Evolutionary conservation across 2,888 invertebrate genomes (phyloP).

Genomic region (Anagyrus pseudococci): DNA sequence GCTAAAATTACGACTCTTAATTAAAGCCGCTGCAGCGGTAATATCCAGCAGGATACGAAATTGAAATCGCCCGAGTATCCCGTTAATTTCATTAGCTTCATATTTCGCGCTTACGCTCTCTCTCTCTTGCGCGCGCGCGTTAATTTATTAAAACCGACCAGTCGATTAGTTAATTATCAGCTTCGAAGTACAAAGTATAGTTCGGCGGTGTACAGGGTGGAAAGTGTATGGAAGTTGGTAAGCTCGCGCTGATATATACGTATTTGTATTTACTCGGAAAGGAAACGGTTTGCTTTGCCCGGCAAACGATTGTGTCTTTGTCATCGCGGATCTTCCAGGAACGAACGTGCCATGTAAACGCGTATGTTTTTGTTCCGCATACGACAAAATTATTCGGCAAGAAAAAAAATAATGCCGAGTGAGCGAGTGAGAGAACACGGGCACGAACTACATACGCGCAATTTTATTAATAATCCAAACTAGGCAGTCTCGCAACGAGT

Average conservation of each 20-base stretch:
- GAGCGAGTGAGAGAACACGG: too few relatives aligned
- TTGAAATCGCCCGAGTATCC: slow-evolving; percentile 21
- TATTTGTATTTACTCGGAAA: neutral
- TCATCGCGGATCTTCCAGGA: neutral
- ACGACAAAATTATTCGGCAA: too few relatives aligned
- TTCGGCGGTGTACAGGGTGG: neutral
- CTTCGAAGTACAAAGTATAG: neutral
- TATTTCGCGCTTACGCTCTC: neutral
- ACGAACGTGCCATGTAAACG: too few relatives aligned
- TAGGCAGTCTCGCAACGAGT: too few relatives aligned
- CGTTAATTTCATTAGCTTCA: slow-evolving; percentile 27
- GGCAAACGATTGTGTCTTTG: neutral
- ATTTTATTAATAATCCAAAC: too few relatives aligned
- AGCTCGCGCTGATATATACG: neutral
- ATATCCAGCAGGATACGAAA: neutral
- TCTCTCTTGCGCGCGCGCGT: slow-evolving; percentile 12
- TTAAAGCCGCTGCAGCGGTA: slow-evolving; percentile 3
- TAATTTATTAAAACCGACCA: slow-evolving; percentile 18
- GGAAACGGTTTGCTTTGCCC: neutral
- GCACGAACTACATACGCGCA: too few relatives aligned
- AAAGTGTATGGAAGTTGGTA: neutral
- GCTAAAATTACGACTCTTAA: slow-evolving; percentile 18
- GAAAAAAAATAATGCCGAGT: too few relatives aligned
- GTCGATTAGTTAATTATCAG: slow-evolving; percentile 19
- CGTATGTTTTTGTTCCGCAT: too few relatives aligned